A percentile compares a stretch with the other conserved stretches of the same genome.
Conservation (phyloP, 53 echinoderm and acorn worm species). For the Temnopleurus reevesii region DNA sequence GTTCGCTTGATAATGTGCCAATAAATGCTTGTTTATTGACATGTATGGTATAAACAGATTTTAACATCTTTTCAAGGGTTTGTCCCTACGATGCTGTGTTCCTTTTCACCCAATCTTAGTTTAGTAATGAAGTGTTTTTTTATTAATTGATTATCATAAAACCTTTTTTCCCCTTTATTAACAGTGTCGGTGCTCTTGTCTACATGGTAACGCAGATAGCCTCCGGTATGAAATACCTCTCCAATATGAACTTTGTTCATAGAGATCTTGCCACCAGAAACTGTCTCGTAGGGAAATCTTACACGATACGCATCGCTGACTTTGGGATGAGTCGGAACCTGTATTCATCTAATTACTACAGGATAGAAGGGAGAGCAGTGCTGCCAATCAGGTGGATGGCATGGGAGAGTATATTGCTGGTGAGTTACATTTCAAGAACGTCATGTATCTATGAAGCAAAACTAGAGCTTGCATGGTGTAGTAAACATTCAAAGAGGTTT, state of each 20-base stretch:
- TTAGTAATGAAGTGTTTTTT: no score
- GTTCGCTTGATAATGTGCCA: no score
- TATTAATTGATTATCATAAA: no score
- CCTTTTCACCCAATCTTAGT: no score
- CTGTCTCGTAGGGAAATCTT: slow-evolving; percentile 89
- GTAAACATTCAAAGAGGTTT: no score
- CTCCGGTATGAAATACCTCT: slow-evolving; percentile 94
- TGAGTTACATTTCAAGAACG: no score
- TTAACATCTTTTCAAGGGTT: no score
- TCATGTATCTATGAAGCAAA: no score
- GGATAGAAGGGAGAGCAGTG: slow-evolving; percentile 94
- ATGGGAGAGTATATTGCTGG: slow-evolving; percentile 98
- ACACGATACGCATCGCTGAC: slow-evolving; percentile 98
- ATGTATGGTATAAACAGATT: no score
- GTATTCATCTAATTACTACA: slow-evolving; percentile 93
- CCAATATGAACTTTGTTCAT: slow-evolving; percentile 94
- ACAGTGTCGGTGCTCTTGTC: slow-evolving; percentile 86
- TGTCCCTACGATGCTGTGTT: no score
- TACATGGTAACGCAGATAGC: slow-evolving; percentile 97
- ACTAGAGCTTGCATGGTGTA: no score
- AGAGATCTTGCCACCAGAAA: slow-evolving; percentile 97
- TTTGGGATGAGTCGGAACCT: slow-evolving; percentile 98
- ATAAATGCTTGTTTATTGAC: no score
- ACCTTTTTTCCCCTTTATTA: neutral
- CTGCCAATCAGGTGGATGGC: slow-evolving; percentile 98